Base-by-base conservation (phyloP, 2,113 vertebrate genomes). In the Dinomys branickii region DNA sequence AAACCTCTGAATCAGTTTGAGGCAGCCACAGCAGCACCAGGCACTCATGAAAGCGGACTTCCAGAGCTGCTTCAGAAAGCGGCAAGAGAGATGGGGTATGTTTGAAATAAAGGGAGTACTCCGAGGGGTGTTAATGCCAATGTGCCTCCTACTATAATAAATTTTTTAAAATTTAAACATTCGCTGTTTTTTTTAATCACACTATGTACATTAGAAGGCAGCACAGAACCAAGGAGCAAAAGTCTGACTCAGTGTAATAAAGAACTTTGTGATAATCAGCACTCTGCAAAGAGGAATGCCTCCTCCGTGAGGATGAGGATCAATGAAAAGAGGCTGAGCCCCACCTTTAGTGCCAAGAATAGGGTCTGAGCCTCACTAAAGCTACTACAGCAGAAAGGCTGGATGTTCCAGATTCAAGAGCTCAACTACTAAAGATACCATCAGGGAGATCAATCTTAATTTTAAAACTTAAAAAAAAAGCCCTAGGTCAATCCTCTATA, bases 391-490 rank as follows among this genome's bases (percentile, higher is more conserved):
- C 58, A 81, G 85, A 88, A 93, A 85, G 12, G 52, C 77, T 78
- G 33, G 35, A 82, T 86, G 78, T 35, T 20, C 24, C 17, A 54
- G 54, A 75, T 35, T 63, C 44, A 30, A 30, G 38, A 88, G 44
- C 30, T 90, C 81, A 86, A 7, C 33, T n/a, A 50, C 56, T 56
- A 24, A 73, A 17, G n/a, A 59, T 73, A 92, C 67, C 67, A 84
- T 61, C 59, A 80, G 83, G 35, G 78, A 88, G 69, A 81, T 75
- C 61, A 97, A 85, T 4, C 38, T 47, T n/a, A 90, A 92, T 69
- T 88, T 95, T 58, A 87, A 95, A 95, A 83, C 65, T 69, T 0
- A 67, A 67, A 78, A 50, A 50, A 80, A 93, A 94, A 59, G 30
- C 6, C 26, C 67, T 59, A 93, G 73, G 33, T 86, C 90, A 96